phyloP scores from a whole-genome alignment of 2,113 vertebrate species.

The Larimichthys crocea region DNA sequence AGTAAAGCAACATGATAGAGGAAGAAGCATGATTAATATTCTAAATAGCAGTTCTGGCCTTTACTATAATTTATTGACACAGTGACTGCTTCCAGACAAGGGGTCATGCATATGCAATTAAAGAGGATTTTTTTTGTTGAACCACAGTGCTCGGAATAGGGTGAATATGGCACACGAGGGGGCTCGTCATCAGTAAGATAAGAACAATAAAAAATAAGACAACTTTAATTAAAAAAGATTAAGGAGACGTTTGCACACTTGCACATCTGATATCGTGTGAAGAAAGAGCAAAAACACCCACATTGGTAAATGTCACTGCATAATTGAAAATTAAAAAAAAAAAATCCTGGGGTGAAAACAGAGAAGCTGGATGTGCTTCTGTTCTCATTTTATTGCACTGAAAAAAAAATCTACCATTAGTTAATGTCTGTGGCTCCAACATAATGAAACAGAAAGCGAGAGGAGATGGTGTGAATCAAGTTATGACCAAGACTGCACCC shows the following conservation, averaged over 20 bases:
- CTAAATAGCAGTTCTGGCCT: constrained; percentile 56
- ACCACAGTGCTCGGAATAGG: constrained; percentile 27
- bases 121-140: constrained; percentile 54
- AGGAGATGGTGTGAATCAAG: neutral
- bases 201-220: constrained; percentile 67
- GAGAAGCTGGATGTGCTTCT: constrained; percentile 10
- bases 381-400: constrained; percentile 5
- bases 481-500: constrained; percentile 13
- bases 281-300: constrained; percentile 50
- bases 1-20: constrained; percentile 40
- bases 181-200: constrained; percentile 54
- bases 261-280: constrained; percentile 46
- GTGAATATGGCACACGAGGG: constrained; percentile 13
- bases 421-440: constrained; percentile 28
- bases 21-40: constrained; percentile 63
- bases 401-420: constrained; percentile 13
- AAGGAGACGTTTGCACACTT: constrained; percentile 19
- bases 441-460: constrained; percentile 7
- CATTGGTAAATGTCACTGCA: constrained; percentile 60
- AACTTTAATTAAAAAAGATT: constrained; percentile 76
- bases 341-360: constrained; percentile 12
- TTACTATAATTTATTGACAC: constrained; percentile 70
- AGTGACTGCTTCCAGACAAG: constrained; percentile 69
- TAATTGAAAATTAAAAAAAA: constrained; percentile 41
- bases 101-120: constrained; percentile 73